A percentile compares a stretch with the other conserved stretches of the same genome.
Conservation (phyloP, 1,140 invertebrate species). For the Lepidostoma basale region DNA sequence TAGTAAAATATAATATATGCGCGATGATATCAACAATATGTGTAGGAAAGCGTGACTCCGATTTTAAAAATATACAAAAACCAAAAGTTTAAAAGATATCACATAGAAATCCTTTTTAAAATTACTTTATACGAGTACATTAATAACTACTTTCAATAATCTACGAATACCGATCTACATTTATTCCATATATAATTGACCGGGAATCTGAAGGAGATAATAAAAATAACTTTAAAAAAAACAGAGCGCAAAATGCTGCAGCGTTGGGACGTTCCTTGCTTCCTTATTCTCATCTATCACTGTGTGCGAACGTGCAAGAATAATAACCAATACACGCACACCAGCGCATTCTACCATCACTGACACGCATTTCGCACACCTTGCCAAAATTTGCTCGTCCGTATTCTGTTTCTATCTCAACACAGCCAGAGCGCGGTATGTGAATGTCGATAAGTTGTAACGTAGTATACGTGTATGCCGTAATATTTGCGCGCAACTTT, state of each 20-base stretch:
- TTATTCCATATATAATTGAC: neutral
- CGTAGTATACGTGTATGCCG: slow-evolving; percentile 34
- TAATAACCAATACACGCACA: neutral
- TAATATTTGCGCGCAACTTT: slow-evolving; percentile 45
- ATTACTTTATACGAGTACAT: too few species aligned
- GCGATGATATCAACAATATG: too few species aligned
- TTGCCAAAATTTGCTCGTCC: neutral
- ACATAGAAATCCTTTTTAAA: too few species aligned
- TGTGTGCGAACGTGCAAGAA: slow-evolving; percentile 10
- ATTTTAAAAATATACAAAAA: too few species aligned
- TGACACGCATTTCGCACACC: neutral
- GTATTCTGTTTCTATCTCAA: slow-evolving; percentile 6
- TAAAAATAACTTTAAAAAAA: slow-evolving; percentile 1
- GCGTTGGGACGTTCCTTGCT: slow-evolving; percentile 13
- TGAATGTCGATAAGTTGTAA: slow-evolving; percentile 16
- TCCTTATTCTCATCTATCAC: neutral
- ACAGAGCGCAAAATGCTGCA: slow-evolving; percentile 13
- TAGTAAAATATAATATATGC: too few species aligned
- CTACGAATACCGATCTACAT: too few species aligned
- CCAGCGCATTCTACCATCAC: neutral
- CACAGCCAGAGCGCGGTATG: neutral
- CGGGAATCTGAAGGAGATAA: neutral
- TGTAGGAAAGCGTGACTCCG: too few species aligned
- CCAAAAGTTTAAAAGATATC: too few species aligned
- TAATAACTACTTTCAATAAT: too few species aligned